Base-by-base conservation (phyloP, 2,797 vertebrate species). In the Molossus molossus region DNA sequence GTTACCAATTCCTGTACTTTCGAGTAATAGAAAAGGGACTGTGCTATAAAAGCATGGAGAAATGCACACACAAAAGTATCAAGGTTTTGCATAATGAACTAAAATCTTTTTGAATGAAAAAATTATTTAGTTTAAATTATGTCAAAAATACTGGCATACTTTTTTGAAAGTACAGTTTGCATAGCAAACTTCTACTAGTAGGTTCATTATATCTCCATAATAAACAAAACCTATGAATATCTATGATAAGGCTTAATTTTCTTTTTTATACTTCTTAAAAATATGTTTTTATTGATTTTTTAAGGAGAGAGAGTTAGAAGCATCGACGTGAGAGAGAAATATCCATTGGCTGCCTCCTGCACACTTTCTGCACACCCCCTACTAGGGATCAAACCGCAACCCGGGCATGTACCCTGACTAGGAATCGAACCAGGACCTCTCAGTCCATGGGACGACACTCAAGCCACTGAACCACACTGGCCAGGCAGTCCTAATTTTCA, bases 71-170 rank as follows among this genome's bases (percentile, higher is more conserved):
- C 90, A 90, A 93, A 76, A 23, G 29, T 29, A 5, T 53, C 70
- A 55, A 3, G 2, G 9, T 75, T 96, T 93, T 62, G 20, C 0
- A 33, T 64, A 94, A 70, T 87, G 69, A 91, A 50, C 20, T 70
- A 45, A 29, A 87, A 80, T n/a, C 3, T 48, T 81, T 75, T 77
- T 67, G 50, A 85, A 87, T 50, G 9, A 9, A 92, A 91, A 94
- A 90, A 62, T 45, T 7, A 64, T 55, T 37, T 85, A 87, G 64
- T 95, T 29, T 86, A 14, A 90, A 85, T 95, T 87, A 84, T 15
- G 17, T 62, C 33, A 88, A 73, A 84, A n/a, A 62, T 27, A 23
- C n/a, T 15, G 87, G 10, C 3, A 7, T 1, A 50, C 29, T 29
- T 80, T 80, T 77, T 55, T 88, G 13, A 94, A 87, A 92, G 48